Base-by-base conservation (phyloP, 2,113 vertebrate genomes). In the Ophthalmolycus amberensis region DNA sequence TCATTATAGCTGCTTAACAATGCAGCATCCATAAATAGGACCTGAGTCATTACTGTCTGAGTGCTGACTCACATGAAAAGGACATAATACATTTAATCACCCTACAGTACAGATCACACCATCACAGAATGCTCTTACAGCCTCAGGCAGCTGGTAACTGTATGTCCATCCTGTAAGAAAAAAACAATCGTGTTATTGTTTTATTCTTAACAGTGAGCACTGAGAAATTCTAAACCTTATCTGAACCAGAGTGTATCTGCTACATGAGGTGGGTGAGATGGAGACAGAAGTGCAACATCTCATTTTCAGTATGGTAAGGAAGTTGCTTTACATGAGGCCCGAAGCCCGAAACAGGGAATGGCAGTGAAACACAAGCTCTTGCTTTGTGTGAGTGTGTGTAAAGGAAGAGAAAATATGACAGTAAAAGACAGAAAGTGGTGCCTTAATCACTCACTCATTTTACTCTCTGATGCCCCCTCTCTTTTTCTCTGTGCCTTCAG, bases 1-100 rank as follows among this genome's bases (percentile, higher is more conserved):
- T 91, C 80, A 88, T 90, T 90, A 88, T 81, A 56, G 71, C 76
- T 90, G 76, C 82, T 84, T 89, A 85, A 88, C 77, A 85, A 81
- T 82, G 81, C 82, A 78, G 65, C 22, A 16, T 76, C 74, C 84
- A 82, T 88, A 82, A 86, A 77, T 0, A 83, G 79, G 72, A 48
- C 32, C 40, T 66, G 76, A 80, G 78, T 82, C 80, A 92, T 88
- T 89, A 84, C 62, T 60, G 80, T 80, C 34, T 81, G 44, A 84
- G 71, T 82, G 67, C 76, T 81, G 77, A 81, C 79, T 85, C 27
- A 27, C 46, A 85, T 70, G 77, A 75, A 81, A 76, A 77, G 73
- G 67, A 87, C 73, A 83, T 46, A 38, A 27, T 68, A 56, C 22
- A 76, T 48, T 73, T 92, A 91, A 85, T 83, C 66, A 88, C 66